Conservation (phyloP, 2,113 vertebrate genomes). For the Macrotis lagotis region DNA sequence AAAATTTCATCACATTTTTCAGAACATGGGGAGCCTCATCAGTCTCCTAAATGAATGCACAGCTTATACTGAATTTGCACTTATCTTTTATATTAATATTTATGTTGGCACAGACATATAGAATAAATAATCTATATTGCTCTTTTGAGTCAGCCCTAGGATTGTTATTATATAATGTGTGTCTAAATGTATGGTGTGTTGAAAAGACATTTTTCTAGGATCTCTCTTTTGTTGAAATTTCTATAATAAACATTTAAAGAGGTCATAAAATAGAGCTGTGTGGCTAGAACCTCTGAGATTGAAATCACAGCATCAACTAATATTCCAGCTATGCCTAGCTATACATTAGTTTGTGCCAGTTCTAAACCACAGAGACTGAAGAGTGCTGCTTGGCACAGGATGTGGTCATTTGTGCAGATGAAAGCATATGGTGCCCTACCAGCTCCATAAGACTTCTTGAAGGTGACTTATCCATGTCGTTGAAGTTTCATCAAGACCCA, state of each 20-base stretch:
- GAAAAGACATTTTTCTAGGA: background rate
- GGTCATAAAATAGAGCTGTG: background rate
- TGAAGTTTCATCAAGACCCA: constrained; percentile 47
- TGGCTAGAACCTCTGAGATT: constrained; percentile 62
- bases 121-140: background rate
- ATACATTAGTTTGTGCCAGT: constrained; percentile 73
- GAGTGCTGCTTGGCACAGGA: constrained; percentile 76
- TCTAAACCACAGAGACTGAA: constrained; percentile 79
- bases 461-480: constrained; percentile 57
- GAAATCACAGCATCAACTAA: constrained; percentile 78
- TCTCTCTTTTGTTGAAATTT: constrained; percentile 30
- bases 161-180: background rate
- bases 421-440: constrained; percentile 53
- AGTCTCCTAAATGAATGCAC: background rate
- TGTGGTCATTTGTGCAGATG: constrained; percentile 77
- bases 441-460: constrained; percentile 53
- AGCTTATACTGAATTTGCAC: constrained; percentile 32
- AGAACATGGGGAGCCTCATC: constrained; percentile 23
- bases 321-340: constrained; percentile 71
- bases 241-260: constrained; percentile 9
- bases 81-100: constrained; percentile 6
- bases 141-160: background rate
- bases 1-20: constrained; percentile 25
- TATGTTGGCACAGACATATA: constrained; percentile 9
- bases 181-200: constrained; percentile 17